Evolutionary conservation across 2,888 invertebrate genomes (phyloP).

Genomic region (Phragmatobia fuliginosa): DNA sequence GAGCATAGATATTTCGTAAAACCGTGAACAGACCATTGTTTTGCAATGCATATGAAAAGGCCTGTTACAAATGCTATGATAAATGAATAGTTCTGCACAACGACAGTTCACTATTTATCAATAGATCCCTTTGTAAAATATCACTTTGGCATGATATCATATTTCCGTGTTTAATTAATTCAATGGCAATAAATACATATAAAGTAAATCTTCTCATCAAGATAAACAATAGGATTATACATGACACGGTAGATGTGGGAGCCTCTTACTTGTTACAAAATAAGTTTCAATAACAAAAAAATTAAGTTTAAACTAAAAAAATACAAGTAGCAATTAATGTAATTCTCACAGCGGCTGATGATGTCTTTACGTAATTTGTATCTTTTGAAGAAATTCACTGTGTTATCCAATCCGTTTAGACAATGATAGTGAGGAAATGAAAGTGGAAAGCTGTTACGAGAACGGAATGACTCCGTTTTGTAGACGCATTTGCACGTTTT

Average conservation of each 20-base stretch:
- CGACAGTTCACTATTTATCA: slow-evolving; percentile 68
- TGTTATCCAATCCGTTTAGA: slow-evolving; percentile 83
- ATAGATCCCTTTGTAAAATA: slow-evolving; percentile 63
- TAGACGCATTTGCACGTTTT: slow-evolving; percentile 58
- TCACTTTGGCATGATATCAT: slow-evolving; percentile 54
- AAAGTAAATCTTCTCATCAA: slow-evolving; percentile 49
- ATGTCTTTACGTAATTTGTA: slow-evolving; percentile 75
- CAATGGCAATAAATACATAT: slow-evolving; percentile 46
- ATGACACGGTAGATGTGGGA: slow-evolving; percentile 58
- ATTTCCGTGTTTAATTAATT: slow-evolving; percentile 61
- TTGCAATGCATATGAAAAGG: slow-evolving; percentile 74
- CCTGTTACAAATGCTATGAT: slow-evolving; percentile 70
- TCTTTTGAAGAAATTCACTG: slow-evolving; percentile 76
- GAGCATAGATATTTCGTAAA: slow-evolving; percentile 74
- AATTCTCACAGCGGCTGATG: slow-evolving; percentile 74
- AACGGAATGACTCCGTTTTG: slow-evolving; percentile 66
- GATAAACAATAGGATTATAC: slow-evolving; percentile 51
- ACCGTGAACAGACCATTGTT: slow-evolving; percentile 79
- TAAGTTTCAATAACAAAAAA: slow-evolving; percentile 73
- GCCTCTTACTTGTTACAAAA: slow-evolving; percentile 73
- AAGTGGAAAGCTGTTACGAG: slow-evolving; percentile 83
- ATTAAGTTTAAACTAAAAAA: slow-evolving; percentile 64
- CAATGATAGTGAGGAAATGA: slow-evolving; percentile 83
- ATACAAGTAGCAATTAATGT: slow-evolving; percentile 74
- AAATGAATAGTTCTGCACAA: slow-evolving; percentile 71